These are phyloP conservation scores for Epicampocera succincta DNA, from an alignment of 2,888 invertebrate genomes.

Conservation along the genomic window DNA sequence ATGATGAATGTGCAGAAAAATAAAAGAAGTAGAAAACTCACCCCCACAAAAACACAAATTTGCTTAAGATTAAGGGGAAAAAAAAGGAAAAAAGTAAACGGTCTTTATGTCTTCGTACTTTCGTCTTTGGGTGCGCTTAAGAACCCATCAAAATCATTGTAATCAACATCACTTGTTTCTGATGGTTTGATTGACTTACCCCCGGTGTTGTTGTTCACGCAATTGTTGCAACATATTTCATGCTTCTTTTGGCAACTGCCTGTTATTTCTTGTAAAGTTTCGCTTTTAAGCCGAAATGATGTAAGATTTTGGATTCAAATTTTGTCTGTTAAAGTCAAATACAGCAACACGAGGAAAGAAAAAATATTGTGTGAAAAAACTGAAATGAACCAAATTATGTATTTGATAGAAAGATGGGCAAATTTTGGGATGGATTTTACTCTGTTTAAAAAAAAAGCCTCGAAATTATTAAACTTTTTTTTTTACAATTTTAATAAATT, in stretches of 20 bases:
- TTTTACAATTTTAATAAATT: no score
- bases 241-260: conserved; percentile 1
- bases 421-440: no score
- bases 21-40: conserved; percentile 30
- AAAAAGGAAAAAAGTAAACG: background rate
- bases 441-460: no score
- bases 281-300: background rate
- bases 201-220: conserved; percentile 20
- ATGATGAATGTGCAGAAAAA: conserved; percentile 24
- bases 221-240: conserved; percentile 18
- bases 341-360: background rate
- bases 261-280: background rate
- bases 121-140: conserved; percentile 29
- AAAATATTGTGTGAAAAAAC: no score
- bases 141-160: conserved; percentile 39
- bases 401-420: no score
- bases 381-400: no score
- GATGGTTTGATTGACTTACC: conserved; percentile 72
- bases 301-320: background rate
- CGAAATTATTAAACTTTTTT: no score
- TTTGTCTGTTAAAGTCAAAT: background rate
- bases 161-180: conserved; percentile 68
- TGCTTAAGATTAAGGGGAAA: background rate
- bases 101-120: background rate
- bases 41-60: conserved; percentile 31